Conservation (phyloP, 2,888 invertebrate genomes). For the Callinectes sapidus region DNA sequence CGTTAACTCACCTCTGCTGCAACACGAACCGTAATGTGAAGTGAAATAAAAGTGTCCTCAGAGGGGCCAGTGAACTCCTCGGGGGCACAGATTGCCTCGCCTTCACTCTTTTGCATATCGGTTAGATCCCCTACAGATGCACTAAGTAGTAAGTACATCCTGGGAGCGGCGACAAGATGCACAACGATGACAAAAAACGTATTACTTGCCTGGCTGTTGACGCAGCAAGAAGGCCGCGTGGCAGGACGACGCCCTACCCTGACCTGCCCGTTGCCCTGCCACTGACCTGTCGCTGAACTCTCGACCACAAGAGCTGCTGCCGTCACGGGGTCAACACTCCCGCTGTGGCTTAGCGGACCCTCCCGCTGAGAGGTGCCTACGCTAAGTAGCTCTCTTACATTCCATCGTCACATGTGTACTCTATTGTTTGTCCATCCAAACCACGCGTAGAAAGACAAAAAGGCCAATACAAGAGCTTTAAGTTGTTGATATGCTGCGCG, state of each 20-base stretch:
- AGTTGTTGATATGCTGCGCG: not conserved
- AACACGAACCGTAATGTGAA: not conserved
- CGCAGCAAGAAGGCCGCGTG: constrained; percentile 6
- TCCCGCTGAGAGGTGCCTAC: not conserved
- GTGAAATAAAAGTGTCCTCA: not conserved
- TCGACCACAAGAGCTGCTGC: not conserved
- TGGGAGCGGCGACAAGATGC: not conserved
- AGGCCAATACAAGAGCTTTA: no score
- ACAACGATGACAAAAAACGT: not conserved
- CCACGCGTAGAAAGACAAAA: not conserved
- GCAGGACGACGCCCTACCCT: constrained; percentile 27
- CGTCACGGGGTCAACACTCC: constrained; percentile 19
- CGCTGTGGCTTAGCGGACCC: not conserved
- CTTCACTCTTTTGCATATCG: not conserved
- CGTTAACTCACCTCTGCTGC: not conserved
- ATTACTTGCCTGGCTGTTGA: not conserved
- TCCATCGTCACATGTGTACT: not conserved
- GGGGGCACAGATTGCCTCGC: not conserved
- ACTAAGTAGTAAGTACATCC: not conserved
- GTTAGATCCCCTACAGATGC: constrained; percentile 2
- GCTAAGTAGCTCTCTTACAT: not conserved
- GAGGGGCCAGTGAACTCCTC: not conserved
- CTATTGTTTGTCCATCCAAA: not conserved
- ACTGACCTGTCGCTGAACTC: constrained; percentile 36
- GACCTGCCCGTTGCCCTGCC: constrained; percentile 13